Conservation (phyloP, 2,888 invertebrate genomes). For the Ethmia dodecea region DNA sequence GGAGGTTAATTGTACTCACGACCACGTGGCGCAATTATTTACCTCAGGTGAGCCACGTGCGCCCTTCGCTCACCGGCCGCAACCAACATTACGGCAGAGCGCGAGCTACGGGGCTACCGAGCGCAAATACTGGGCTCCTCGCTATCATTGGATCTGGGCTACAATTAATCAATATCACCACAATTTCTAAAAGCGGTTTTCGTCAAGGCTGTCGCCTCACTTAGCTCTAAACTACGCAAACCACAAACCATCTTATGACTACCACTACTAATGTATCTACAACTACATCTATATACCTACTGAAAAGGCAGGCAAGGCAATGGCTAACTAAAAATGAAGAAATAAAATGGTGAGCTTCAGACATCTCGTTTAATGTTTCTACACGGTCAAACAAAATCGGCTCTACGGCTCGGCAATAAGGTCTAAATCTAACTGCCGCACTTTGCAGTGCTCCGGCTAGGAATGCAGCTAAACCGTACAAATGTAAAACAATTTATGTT, state of each 20-base stretch:
- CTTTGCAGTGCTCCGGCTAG: slow-evolving; percentile 7
- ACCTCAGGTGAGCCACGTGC: slow-evolving; percentile 66
- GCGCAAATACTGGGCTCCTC: too few species aligned
- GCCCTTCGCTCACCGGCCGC: slow-evolving; percentile 15
- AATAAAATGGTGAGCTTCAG: slow-evolving; percentile 71
- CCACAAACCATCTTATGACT: too few species aligned
- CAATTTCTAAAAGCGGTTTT: too few species aligned
- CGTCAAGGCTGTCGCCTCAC: too few species aligned
- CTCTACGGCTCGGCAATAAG: slow-evolving; percentile 36
- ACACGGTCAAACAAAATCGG: slow-evolving; percentile 33
- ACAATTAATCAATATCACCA: too few species aligned
- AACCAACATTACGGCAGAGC: too few species aligned
- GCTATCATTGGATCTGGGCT: too few species aligned
- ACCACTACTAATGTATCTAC: slow-evolving; percentile 10
- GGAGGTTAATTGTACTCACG: slow-evolving; percentile 57
- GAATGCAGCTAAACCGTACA: too few species aligned
- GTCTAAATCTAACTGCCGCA: slow-evolving; percentile 33
- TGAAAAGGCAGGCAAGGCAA: slow-evolving; percentile 56
- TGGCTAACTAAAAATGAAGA: slow-evolving; percentile 73
- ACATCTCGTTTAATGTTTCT: slow-evolving; percentile 65
- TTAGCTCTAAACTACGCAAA: too few species aligned
- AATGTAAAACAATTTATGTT: too few species aligned
- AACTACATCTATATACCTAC: slow-evolving; percentile 8
- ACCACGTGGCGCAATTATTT: slow-evolving; percentile 75
- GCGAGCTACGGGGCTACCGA: too few species aligned